Evolutionary conservation across 92 coral and sea anemone genomes (phyloP).

Genomic region (Siderastrea radians): DNA sequence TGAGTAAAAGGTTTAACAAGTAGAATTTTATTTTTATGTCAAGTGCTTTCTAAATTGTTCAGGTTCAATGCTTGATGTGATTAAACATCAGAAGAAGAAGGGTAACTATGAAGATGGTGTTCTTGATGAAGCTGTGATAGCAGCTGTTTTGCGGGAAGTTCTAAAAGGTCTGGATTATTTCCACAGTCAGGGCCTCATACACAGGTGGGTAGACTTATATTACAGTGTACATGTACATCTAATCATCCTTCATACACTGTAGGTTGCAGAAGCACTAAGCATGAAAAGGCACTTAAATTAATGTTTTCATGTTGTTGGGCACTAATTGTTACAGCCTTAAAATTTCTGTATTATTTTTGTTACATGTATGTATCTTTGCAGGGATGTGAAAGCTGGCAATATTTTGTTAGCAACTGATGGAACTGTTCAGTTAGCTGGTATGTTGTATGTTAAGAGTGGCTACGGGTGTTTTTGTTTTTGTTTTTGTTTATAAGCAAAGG

Average conservation of each 20-base stretch:
- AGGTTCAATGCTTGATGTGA: slow-evolving; percentile 98
- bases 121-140: slow-evolving; percentile 93
- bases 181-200: slow-evolving; percentile 97
- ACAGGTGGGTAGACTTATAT: slow-evolving; percentile 72
- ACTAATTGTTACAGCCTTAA: too few species aligned
- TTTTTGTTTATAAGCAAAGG: neutral
- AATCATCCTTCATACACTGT: too few species aligned
- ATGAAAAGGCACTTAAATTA: too few species aligned
- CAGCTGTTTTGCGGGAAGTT: slow-evolving; percentile 92
- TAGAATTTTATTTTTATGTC: neutral
- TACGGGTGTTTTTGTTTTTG: neutral
- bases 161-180: slow-evolving; percentile 97
- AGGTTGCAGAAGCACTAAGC: too few species aligned
- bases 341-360: too few species aligned
- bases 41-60: neutral
- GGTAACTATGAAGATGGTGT: slow-evolving; percentile 87
- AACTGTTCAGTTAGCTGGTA: slow-evolving; percentile 98
- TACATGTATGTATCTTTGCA: slow-evolving; percentile 12
- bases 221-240: too few species aligned
- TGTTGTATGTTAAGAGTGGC: neutral
- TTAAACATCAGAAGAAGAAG: slow-evolving; percentile 76
- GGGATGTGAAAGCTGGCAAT: slow-evolving; percentile 99
- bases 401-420: slow-evolving; percentile 97
- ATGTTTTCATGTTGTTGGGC: too few species aligned
- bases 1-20: too few species aligned